Evolutionary conservation across 2,797 vertebrate genomes (phyloP).

Genomic region (Poeciliopsis presidionis): DNA sequence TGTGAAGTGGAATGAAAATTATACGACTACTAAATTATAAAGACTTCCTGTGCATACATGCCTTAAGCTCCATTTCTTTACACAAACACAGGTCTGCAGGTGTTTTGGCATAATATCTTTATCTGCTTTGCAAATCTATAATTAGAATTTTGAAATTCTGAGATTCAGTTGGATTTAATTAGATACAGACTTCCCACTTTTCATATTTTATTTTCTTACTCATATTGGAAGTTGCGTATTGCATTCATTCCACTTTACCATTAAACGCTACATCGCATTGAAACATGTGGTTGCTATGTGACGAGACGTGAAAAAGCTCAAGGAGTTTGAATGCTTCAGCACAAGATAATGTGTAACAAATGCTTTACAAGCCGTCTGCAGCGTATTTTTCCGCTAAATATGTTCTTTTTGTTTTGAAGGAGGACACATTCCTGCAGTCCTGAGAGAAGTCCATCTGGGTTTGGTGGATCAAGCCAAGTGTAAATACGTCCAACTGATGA

Average conservation of each 20-base stretch:
- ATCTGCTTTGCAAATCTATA: neutral
- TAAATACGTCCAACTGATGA: constrained; percentile 72
- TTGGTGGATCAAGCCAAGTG: constrained; percentile 82
- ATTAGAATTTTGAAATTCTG: neutral
- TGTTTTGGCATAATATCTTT: neutral
- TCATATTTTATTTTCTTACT: neutral
- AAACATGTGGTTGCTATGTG: neutral
- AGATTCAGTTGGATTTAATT: neutral
- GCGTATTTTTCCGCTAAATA: neutral
- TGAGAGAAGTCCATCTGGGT: constrained; percentile 84
- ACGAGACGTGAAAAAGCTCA: neutral
- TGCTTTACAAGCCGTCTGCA: neutral
- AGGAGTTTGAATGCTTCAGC: neutral
- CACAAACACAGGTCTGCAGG: neutral
- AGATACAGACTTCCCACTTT: neutral
- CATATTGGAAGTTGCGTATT: neutral
- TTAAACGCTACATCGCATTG: neutral
- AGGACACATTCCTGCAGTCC: constrained; percentile 76
- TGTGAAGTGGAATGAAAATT: neutral
- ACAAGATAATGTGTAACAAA: neutral
- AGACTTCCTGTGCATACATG: neutral
- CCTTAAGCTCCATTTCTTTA: neutral
- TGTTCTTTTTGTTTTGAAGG: constrained; percentile 56
- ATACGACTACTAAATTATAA: neutral
- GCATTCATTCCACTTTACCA: neutral